Conservation (phyloP, 2,888 invertebrate species). For the Dinocampus coccinellae region DNA sequence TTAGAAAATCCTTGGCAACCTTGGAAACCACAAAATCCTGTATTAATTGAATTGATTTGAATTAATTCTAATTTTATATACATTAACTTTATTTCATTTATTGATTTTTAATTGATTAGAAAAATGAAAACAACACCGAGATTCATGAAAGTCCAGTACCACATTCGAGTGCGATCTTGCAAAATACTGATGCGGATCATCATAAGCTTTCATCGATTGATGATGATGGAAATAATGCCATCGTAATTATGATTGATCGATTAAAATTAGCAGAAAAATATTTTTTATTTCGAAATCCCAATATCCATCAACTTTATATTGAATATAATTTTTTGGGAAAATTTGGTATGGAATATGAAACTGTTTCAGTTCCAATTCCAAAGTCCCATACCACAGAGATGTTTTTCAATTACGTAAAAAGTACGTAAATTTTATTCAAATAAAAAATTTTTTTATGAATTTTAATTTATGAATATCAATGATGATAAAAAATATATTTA, state of each 20-base stretch:
- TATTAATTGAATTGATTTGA: background rate
- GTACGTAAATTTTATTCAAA: slow-evolving; percentile 21
- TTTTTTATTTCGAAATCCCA: slow-evolving; percentile 46
- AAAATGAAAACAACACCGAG: background rate
- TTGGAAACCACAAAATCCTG: background rate
- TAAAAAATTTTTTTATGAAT: background rate
- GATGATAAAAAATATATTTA: too few relatives aligned
- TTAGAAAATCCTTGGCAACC: background rate
- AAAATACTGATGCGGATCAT: too few relatives aligned
- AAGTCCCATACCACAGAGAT: slow-evolving; percentile 33
- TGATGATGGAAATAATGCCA: slow-evolving; percentile 41
- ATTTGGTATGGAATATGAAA: slow-evolving; percentile 58
- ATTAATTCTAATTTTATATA: background rate
- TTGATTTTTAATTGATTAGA: background rate
- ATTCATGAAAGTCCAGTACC: too few relatives aligned
- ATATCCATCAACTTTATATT: slow-evolving; percentile 54
- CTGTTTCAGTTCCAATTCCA: slow-evolving; percentile 53
- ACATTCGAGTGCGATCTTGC: background rate
- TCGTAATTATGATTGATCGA: slow-evolving; percentile 54
- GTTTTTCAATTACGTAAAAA: slow-evolving; percentile 42
- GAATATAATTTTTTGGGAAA: slow-evolving; percentile 61
- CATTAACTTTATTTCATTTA: too few relatives aligned
- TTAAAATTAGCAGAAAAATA: slow-evolving; percentile 50
- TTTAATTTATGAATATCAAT: slow-evolving; percentile 13
- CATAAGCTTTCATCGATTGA: background rate